Percentiles rank a stretch among this genome's conserved stretches.
Conservation (phyloP, 2,888 invertebrate species). For the Eilema griseolum region DNA sequence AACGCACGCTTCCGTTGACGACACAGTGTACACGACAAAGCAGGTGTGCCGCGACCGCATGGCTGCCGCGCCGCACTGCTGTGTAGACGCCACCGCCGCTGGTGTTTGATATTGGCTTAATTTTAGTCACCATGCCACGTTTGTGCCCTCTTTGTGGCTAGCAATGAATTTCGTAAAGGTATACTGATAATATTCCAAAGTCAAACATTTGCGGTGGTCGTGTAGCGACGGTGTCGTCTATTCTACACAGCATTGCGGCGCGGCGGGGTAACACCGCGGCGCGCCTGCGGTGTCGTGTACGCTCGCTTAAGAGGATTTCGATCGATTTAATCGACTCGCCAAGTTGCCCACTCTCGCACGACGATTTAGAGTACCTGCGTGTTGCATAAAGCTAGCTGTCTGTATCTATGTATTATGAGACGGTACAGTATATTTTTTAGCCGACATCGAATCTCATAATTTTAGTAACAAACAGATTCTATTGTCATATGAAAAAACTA, state of each 20-base stretch:
- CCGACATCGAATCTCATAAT: constrained; percentile 81
- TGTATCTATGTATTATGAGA: constrained; percentile 13
- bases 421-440: constrained; percentile 51
- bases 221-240: too few species aligned
- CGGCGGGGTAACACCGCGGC: background rate
- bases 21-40: too few species aligned
- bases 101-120: background rate
- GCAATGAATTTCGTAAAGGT: background rate
- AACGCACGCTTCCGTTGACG: background rate
- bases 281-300: background rate
- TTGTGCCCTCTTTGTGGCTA: background rate
- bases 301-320: background rate
- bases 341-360: background rate
- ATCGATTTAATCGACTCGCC: too few species aligned
- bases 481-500: constrained; percentile 57
- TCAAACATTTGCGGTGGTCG: too few species aligned
- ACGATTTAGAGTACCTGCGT: background rate
- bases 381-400: background rate
- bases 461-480: constrained; percentile 62
- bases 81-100: background rate
- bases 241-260: too few species aligned
- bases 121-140: background rate
- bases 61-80: background rate
- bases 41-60: background rate
- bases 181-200: too few species aligned